Base-by-base conservation (phyloP, 2,797 vertebrate species). In the Centroberyx gerrardi region DNA sequence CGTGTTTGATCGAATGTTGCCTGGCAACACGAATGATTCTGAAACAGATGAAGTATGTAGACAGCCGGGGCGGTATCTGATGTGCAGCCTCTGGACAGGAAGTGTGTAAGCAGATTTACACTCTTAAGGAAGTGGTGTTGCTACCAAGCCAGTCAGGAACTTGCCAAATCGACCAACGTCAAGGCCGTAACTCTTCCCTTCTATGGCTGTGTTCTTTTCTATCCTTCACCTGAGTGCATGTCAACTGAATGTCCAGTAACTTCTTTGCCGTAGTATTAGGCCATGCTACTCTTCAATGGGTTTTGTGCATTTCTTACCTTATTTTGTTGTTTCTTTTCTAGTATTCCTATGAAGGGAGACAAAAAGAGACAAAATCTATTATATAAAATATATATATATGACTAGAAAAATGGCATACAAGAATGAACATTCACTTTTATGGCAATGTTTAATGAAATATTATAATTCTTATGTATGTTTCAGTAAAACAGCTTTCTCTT, bases 401-500 rank as follows among this genome's bases (percentile, higher is more conserved):
- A 90, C 77, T 90, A 88, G 80, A 89, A 89, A 90, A 88, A 90
- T 88, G 80, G 85, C 78, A 90, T 86, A 88, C 78, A 82, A 88
- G 87, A 92, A 95, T 92, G 87, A 94, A 90, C 74, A 88, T 82
- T 93, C 87, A 94, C 91, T 95, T 95, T 95, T 93, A 95, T 94
- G 94, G 93, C 87, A 91, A 93, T 93, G 94, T 95, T 96, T 94
- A 93, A 94, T 92, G 89, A 94, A 91, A 92, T 94, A 92, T 86
- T 93, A 78, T 76, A 92, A 92, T 95, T 95, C 91, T 87, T 93
- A 93, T 93, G 93, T 96, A 94, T 95, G 95, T 96, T 96, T 95
- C 92, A 90, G 93, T 95, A 94, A 94, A 92, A 90, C 87, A 74
- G 92, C 94, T 94, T 94, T 95, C 91, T 93, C 91, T 92, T 91